Percentiles rank a stretch among this genome's conserved stretches.
phyloP scores from a whole-genome alignment of 2,888 invertebrate species.

The Phanerotoma sp. region DNA sequence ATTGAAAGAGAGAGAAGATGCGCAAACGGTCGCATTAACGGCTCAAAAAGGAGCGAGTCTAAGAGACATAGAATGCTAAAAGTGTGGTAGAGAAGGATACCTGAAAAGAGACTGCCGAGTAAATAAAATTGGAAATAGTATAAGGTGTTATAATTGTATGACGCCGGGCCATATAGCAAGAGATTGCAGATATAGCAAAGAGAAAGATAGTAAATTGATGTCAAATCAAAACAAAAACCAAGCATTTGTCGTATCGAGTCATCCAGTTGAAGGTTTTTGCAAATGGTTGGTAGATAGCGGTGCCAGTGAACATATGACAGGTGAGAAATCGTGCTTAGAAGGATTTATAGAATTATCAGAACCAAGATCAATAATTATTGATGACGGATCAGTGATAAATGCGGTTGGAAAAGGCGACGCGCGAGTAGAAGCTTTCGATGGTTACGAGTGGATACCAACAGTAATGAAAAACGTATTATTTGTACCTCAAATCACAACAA shows the following conservation, averaged over 20 bases:
- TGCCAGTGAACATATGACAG: constrained; percentile 32
- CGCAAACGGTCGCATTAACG: background rate
- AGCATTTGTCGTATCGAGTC: background rate
- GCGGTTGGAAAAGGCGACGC: constrained; percentile 21
- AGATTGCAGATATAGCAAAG: background rate
- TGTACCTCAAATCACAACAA: constrained; percentile 26
- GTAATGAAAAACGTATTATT: constrained; percentile 23
- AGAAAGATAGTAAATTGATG: background rate
- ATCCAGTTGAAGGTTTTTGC: background rate
- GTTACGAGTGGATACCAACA: constrained; percentile 25
- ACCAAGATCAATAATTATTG: constrained; percentile 17
- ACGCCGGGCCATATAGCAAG: constrained; percentile 21
- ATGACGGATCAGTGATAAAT: constrained; percentile 24
- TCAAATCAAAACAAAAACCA: background rate
- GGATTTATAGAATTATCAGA: constrained; percentile 10
- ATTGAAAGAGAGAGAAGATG: background rate
- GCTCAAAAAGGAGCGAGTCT: no score
- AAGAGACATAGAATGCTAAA: background rate
- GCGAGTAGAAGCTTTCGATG: constrained; percentile 29
- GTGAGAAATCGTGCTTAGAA: constrained; percentile 24
- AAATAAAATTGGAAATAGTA: no score
- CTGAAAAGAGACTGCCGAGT: background rate
- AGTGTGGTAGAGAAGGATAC: background rate
- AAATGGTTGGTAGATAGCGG: constrained; percentile 28
- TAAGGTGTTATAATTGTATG: constrained; percentile 27